Evolutionary conservation across 2,113 vertebrate genomes (phyloP), one percentile per base, ranked within the genome.

Genomic region (Nycticryphes semicollaris): DNA sequence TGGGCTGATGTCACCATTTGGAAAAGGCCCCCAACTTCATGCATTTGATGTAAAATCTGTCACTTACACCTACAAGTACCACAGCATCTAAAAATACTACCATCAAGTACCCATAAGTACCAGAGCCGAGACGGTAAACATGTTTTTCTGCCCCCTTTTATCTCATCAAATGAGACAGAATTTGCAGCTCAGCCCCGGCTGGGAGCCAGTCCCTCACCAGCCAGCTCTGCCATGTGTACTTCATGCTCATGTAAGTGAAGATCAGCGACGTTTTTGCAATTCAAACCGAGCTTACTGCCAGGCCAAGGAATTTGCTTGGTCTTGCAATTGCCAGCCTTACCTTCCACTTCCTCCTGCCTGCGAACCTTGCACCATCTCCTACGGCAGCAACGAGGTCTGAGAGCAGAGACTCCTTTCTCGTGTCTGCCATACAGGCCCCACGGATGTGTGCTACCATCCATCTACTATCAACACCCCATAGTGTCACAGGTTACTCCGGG

Each of bases 71-170:
- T 90, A 70, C 74, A 48, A 72, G 41, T 87, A 89, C 76, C 76
- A 87, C 64, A 81, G 33, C 50, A 94, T 70, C 91, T 96, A 84
- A 91, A 82, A 96, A 89, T 72, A 84, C 35, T 72, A 84, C 35
- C 10, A 0, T 60, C 73, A 56, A 41, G 79, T 63, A 78, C 33
- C 60, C 28, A 0, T 37, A 91, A 90, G 43, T 69, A 83, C 30
- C 63, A 84, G 21, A 84, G 56, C 59, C 90, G 41, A 81, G 56
- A 73, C 41, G 28, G 39, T 50, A 93, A 95, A 95, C 54, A 63
- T 67, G 75, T 91, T 96, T 96, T 91, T 88, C 37, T 94, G 25
- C 25, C 43, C 37, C n/a, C 57, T 85, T 90, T 68, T 76, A 66
- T 66, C 62, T 83, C 59, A 78, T 51, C 67, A 69, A 80, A 82